Evolutionary conservation across 35 echinoderm and acorn worm genomes (phyloP), one percentile per base, ranked within the genome.

Genomic region (Nesometra sesokonis): DNA sequence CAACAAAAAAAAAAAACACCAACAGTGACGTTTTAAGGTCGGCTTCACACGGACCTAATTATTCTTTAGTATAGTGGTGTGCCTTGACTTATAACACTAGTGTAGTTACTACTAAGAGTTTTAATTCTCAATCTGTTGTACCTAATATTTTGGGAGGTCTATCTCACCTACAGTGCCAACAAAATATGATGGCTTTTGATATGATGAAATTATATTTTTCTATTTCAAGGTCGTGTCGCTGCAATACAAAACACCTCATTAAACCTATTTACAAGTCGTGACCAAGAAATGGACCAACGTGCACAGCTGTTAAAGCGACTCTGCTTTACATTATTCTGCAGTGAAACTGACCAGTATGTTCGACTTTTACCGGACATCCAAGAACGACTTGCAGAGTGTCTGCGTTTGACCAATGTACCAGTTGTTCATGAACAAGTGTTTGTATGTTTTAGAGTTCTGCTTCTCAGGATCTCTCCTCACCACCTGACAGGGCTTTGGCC

Each of bases 341-440:
- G 96, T 37, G 90, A 99, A 79, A 86, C 86, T 30, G 96, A 99
- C 88, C 96, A 99, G 90, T 99, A 99, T 77, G 89, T 90, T 8
- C 84, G 92, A 3, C 90, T 90, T 31, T 39, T 99, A 38, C 96
- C 96, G 11, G 96, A 99, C 33, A 99, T 99, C 13, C 96, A 99
- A 39, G 96, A 99, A 37, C 85, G 96, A 35, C 79, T 99, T 3
- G 92, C 92, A n/a, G 96, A 99, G 85, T 94, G 88, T 85, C 88
- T 99, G 15, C 82, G 96, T 57, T 85, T 94, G 30, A 79, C 57
- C 35, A 93, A 99, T 82, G 93, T 89, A 15, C 92, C 96, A 11
- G 87, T 90, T 1, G 92, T 99, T 79, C 96, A 99, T 83, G 96
- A 99, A 82, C 96, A 99, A 78, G 95, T 97, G 77, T 97, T 97